Conservation (phyloP, 37 sponge, comb jelly and placozoan genomes). For the Beroe ovata region DNA sequence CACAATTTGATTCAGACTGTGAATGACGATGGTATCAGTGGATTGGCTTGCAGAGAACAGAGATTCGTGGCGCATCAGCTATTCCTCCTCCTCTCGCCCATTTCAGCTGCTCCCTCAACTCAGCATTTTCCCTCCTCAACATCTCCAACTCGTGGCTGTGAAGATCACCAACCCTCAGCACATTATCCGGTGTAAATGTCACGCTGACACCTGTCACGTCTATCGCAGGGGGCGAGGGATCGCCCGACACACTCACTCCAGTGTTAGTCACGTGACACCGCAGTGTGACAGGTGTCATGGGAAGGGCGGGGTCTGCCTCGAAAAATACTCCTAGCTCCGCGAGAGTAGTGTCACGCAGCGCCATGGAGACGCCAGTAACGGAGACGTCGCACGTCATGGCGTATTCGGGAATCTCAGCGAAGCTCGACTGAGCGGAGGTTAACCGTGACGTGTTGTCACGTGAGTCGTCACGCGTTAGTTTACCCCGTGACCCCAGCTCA, state of each 20-base stretch:
- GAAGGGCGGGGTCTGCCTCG: slow-evolving; percentile 34
- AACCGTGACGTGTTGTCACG: background rate
- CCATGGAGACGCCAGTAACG: background rate
- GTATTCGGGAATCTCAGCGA: background rate
- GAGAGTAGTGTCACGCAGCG: background rate
- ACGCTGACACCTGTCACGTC: background rate
- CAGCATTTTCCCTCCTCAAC: background rate
- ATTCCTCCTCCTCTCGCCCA: background rate
- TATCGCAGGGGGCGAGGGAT: background rate
- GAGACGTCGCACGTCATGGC: slow-evolving; percentile 1
- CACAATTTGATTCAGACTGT: no score
- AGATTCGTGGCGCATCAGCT: no score
- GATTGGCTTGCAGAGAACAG: no score
- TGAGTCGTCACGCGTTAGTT: background rate
- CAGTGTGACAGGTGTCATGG: background rate
- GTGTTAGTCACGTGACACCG: background rate
- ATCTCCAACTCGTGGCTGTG: background rate
- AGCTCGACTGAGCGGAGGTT: background rate
- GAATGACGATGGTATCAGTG: no score
- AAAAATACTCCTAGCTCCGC: background rate
- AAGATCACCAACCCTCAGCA: background rate
- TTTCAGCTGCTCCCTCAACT: background rate
- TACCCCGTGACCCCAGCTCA: no score
- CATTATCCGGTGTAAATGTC: background rate
- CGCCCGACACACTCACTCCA: background rate